phyloP scores from a whole-genome alignment of 2,113 vertebrate genomes.

The zebrafish (Danio rerio) region DNA sequence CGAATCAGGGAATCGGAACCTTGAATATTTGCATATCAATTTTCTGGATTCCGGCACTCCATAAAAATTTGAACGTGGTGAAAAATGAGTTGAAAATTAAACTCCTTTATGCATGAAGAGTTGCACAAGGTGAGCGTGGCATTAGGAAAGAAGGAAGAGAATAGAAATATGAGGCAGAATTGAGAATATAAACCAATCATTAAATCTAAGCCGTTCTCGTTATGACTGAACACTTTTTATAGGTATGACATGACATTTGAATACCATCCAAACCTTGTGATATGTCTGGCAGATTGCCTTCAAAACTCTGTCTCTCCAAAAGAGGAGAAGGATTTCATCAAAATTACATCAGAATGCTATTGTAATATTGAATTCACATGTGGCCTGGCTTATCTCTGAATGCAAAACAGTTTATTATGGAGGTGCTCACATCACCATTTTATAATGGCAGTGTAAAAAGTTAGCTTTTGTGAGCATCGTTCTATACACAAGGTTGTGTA shows the following conservation, averaged over 20 bases:
- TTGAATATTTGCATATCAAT: slow-evolving; percentile 45
- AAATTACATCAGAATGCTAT: slow-evolving; percentile 38
- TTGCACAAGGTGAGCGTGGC: background rate
- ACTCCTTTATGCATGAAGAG: slow-evolving; percentile 18
- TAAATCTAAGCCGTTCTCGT: background rate
- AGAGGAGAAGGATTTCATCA: slow-evolving; percentile 24
- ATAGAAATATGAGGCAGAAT: slow-evolving; percentile 12
- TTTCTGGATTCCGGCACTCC: slow-evolving; percentile 22
- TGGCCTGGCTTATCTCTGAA: background rate
- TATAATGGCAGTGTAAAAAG: background rate
- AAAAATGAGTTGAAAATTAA: slow-evolving; percentile 18
- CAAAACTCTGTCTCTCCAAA: background rate
- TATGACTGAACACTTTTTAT: slow-evolving; percentile 10
- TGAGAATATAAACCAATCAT: slow-evolving; percentile 6
- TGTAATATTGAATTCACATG: slow-evolving; percentile 1
- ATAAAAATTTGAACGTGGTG: background rate
- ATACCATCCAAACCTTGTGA: background rate
- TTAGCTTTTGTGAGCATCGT: background rate
- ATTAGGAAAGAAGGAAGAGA: background rate
- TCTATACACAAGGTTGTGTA: background rate
- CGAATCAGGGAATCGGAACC: slow-evolving; percentile 34
- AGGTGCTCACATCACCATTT: background rate
- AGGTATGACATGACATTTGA: background rate
- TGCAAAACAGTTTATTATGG: background rate
- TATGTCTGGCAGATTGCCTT: background rate